Base-by-base conservation (phyloP, 2,888 invertebrate genomes). In the Tachystola acroxantha region DNA sequence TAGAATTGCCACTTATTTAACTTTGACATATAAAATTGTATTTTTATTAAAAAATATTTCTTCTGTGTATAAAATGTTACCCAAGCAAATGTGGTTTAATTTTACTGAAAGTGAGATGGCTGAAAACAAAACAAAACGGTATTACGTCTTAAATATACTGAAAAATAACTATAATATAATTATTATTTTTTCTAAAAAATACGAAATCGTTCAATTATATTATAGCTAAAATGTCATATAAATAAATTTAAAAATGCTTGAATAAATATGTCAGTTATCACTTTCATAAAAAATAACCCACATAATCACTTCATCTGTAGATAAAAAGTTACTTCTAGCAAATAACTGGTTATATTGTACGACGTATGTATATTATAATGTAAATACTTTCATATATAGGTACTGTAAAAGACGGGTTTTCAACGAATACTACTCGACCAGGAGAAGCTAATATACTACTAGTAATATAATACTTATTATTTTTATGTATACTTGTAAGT, bases 61-160 rank as follows among this genome's bases (percentile, higher is more conserved):
- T 80, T 81, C 75, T 82, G 80, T 81, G 69, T 84, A 81, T 85
- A 85, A 82, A 85, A 82, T 79, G 82, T 81, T 68, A 80, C 68
- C 61, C 66, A 75, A 77, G 80, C 70, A 70, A 27, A 10, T 10
- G 27, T 19, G 34, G 20, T 19, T 20, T 9, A 11, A 10, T 32
- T 11, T 20, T 32, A 7, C 7, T 32, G 16, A 20, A 32, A 19
- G 10, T 12, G 28, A n/a, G n/a, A 14, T 14, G n/a, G 14, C 16
- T 7, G 6, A 14, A 7, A 20, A 20, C 7, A 6, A n/a, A 24
- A 24, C 3, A 9, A 24, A 9, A 3, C 16, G 16, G 16, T 3
- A n/a, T n/a, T n/a, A n/a, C n/a, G 16, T 16, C 6, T 16, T 16
- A 16, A 16, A 16, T n/a, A 16, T 6, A 16, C 16, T 16, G 16